Base-by-base conservation (phyloP, 1,140 invertebrate species). In the Macrocentrus cingulum region DNA sequence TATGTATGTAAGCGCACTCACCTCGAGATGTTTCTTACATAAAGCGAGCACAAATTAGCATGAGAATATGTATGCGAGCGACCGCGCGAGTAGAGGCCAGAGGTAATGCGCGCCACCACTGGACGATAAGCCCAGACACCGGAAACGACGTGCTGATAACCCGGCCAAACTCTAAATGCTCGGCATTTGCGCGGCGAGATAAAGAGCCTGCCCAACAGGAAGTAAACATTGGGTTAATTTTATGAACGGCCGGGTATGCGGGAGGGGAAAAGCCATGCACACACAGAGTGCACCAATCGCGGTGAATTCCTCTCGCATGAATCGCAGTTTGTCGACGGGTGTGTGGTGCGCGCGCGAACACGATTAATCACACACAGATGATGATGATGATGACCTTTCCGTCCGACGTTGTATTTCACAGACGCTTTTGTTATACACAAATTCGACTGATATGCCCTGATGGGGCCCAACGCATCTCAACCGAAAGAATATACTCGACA, bases 191-290 rank as follows among this genome's bases (percentile, higher is more conserved):
- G 4, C n/a, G n/a, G 34, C 32, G 42, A 55, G 41, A 54, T 7
- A 54, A 29, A 54, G 20, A 29, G 34, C 56, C 49, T 44, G 41
- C 23, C 25, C 32, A 29, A 61, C 60, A 62, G 63, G 58, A 71
- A 66, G 50, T 64, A 68, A 69, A 68, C 61, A 69, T 65, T 54
- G 57, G 55, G 50, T 41, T 64, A 61, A 66, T 61, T 69, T 69
- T 66, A 69, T 63, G 60, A 68, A 66, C 56, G 54, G 18, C 52
- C 37, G 42, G 20, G 60, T 41, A 60, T 42, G 22, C 23, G 4
- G 11, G 59, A 41, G 22, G 13, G 18, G 42, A 18, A 16, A 42
- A 20, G 19, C 18, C 29, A 29, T 32, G 60, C 54, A 25, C 52
- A 61, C 51, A 66, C 58, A 19, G 34, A 25, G 18, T 62, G 56